Percentiles rank a stretch among this genome's conserved stretches.
Evolutionary conservation across 2,113 vertebrate genomes (phyloP).

Genomic region (Serinus canaria): DNA sequence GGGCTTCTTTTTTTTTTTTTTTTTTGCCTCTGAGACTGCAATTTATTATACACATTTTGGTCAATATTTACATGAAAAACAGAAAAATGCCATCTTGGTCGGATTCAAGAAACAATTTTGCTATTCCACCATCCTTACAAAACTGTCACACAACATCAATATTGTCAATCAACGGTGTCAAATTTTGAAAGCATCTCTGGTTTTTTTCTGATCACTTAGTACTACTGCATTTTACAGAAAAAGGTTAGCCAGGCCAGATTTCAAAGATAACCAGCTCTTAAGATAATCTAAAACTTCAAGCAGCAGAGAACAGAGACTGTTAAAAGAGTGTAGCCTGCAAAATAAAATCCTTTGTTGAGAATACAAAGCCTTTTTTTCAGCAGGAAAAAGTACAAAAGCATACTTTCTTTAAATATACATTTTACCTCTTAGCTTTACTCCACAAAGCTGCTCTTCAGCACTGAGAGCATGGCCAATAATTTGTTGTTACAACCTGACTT

Average conservation of each 20-base stretch:
- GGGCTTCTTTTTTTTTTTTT: not conserved
- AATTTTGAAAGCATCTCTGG: not conserved
- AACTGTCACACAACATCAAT: not conserved
- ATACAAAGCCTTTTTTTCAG: slow-evolving; percentile 38
- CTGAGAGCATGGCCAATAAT: not conserved
- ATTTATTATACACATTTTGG: not conserved
- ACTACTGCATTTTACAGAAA: not conserved
- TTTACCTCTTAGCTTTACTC: slow-evolving; percentile 50
- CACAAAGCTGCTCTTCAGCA: not conserved
- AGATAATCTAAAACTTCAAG: slow-evolving; percentile 48
- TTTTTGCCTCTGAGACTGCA: not conserved
- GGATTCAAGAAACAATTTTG: not conserved
- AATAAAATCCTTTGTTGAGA: slow-evolving; percentile 37
- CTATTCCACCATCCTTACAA: not conserved
- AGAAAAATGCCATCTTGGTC: not conserved
- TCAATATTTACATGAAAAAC: not conserved
- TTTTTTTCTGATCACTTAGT: not conserved
- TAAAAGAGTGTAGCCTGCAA: slow-evolving; percentile 15
- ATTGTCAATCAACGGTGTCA: not conserved
- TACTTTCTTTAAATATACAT: slow-evolving; percentile 44
- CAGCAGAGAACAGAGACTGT: not conserved
- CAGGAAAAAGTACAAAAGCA: slow-evolving; percentile 3
- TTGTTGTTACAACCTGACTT: not conserved
- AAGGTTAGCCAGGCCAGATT: slow-evolving; percentile 26
- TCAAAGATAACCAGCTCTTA: slow-evolving; percentile 42